phyloP scores from a whole-genome alignment of 2,888 invertebrate species.

The Steromphala cineraria region DNA sequence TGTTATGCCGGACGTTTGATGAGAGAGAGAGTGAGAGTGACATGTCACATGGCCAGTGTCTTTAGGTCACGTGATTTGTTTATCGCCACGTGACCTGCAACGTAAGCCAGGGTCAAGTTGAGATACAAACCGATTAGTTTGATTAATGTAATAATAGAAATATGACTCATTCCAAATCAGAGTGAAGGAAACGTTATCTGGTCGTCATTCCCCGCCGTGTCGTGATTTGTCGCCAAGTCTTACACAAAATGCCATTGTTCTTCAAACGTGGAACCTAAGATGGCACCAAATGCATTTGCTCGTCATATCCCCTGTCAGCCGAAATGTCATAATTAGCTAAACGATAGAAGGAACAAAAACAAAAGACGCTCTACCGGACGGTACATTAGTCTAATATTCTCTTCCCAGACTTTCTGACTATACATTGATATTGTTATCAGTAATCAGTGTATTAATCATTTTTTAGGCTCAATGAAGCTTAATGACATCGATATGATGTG shows the following conservation, averaged over 20 bases:
- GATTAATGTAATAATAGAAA: constrained; percentile 5
- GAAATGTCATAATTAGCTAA: neutral
- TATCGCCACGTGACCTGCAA: neutral
- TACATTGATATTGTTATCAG: no score
- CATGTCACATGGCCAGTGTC: neutral
- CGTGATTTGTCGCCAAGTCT: neutral
- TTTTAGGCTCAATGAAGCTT: no score
- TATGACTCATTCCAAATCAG: neutral
- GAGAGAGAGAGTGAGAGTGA: no score
- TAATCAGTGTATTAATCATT: no score
- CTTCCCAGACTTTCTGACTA: neutral
- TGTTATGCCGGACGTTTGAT: no score
- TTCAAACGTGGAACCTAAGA: neutral
- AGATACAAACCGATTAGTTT: neutral
- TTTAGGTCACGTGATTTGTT: neutral
- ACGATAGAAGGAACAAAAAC: neutral
- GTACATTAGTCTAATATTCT: neutral
- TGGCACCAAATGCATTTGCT: neutral
- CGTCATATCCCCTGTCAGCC: neutral
- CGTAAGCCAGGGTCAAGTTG: neutral
- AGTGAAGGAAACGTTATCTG: neutral
- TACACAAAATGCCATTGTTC: neutral
- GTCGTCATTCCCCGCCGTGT: neutral
- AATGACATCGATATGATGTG: no score
- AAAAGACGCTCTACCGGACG: neutral